Evolutionary conservation across 30 jellyfish, hydroid and myxozoan species (phyloP), one percentile per base, ranked within the genome.

Genomic region (Aurelia sp.): DNA sequence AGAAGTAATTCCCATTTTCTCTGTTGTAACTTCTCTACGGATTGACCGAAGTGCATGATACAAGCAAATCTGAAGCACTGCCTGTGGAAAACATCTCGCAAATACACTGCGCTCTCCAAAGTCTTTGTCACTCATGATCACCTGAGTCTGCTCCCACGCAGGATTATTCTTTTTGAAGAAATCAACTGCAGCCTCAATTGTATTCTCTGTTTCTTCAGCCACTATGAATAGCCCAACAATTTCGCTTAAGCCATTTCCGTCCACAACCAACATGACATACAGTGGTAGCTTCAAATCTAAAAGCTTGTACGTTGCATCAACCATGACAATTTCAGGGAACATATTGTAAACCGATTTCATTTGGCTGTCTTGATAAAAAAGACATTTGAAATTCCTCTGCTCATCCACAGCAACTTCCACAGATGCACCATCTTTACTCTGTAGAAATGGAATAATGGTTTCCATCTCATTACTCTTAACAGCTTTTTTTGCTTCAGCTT

Each of bases 221-320:
- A 74, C 44, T n/a, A 85, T 72, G 44, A 85, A 72, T 8, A 85
- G 27, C 50, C 50, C 94, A 30, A 73, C 73, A 30, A 85, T 63
- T 72, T 72, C 94, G 33, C 90, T 73, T 21, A 85, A 51, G 8
- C 90, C 94, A 85, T 85, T 17, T 7, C 94, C 94, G 74, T 85
- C 94, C 40, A 85, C 67, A 13, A 47, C 83, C 48, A 85, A 55
- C 47, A 81, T 30, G 0, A 81, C 41, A 63, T 64, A 81, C 7
- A 67, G 44, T 12, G 72, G 88, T 30, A 78, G 33, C 92, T 66
- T 70, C 8, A 83, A 38, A 21, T 83, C 88, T 21, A 66, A 31
- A 6, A 83, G 71, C 67, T 85, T 85, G 85, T 85, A 74, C 5
- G 95, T 85, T 47, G 95, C 95, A 74, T 85, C 95, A 58, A 85